Conservation (phyloP, 2,888 invertebrate species). For the Netelia fuscicornis region DNA sequence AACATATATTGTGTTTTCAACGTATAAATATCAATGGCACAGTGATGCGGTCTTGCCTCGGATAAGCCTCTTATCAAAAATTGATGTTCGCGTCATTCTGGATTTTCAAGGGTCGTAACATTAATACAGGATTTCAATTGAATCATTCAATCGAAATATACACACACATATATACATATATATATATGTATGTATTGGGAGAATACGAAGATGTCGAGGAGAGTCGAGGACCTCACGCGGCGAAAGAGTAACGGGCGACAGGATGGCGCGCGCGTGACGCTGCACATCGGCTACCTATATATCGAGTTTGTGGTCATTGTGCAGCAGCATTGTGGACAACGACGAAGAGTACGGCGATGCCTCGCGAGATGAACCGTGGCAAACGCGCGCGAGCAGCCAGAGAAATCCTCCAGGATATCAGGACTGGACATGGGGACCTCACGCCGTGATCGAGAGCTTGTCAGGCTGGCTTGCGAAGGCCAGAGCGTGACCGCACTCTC, state of each 20-base stretch:
- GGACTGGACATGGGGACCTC: slow-evolving; percentile 75
- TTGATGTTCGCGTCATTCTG: no score
- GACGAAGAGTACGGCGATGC: slow-evolving; percentile 53
- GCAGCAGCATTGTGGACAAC: slow-evolving; percentile 67
- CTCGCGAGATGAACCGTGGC: slow-evolving; percentile 67
- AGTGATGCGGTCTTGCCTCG: no score
- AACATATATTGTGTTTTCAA: no score
- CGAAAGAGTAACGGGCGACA: slow-evolving; percentile 77
- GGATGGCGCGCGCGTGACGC: slow-evolving; percentile 79
- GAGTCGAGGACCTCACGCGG: slow-evolving; percentile 72
- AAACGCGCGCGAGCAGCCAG: slow-evolving; percentile 41
- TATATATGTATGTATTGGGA: background rate
- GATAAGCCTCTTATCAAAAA: no score
- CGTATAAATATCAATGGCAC: no score
- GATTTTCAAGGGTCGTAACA: no score
- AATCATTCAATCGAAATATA: background rate
- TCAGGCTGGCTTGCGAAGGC: slow-evolving; percentile 73
- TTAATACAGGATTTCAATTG: no score
- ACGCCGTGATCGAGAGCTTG: slow-evolving; percentile 80
- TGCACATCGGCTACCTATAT: slow-evolving; percentile 73
- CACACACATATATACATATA: background rate
- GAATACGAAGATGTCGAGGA: slow-evolving; percentile 61
- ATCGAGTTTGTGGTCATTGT: slow-evolving; percentile 76
- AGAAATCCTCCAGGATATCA: slow-evolving; percentile 77
- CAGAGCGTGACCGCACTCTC: slow-evolving; percentile 75